Evolutionary conservation across 2,888 invertebrate genomes (phyloP), one percentile per base, ranked within the genome.

Genomic region (Timema cristinae): DNA sequence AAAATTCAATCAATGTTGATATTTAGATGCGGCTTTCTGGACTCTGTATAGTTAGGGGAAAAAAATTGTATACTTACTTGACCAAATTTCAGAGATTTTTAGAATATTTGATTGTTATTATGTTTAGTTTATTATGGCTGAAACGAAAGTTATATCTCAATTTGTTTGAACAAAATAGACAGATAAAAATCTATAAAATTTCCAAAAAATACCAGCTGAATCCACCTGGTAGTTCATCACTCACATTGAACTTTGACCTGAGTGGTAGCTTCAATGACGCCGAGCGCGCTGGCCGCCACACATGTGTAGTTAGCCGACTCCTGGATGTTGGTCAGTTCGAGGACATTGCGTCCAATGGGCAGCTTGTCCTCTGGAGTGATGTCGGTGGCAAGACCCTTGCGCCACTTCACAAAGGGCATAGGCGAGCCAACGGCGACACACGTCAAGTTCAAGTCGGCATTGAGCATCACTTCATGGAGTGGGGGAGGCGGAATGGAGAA

Each of bases 351-450:
- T 49, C 94, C 93, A 67, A 94, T 87, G 0, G 93, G 91, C 72
- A 94, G 87, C 78, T 93, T 90, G 83, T 95, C 94, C 82, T 95
- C 95, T 0, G 94, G 93, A 0, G 95, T 95, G 76, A 96, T 83
- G 83, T 95, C 95, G 81, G 90, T 89, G 10, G 89, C 88, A 51
- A 90, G 86, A 70, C 91, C 94, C 84, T 93, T 92, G 77, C 92
- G 89, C 95, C 95, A 95, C 83, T 95, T 96, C 71, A 99, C 97
- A 78, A 90, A 91, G 1, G 98, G 99, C 97, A 98, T 97, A 7
- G 98, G 98, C 0, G 98, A 95, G 32, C 99, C 98, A 50, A 95
- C 94, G 10, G 98, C 98, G 71, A 97, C 96, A 82, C 99, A 99
- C 72, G 96, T 96, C 76, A 99, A 85, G 82, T 95, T 98, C 77